Percentiles rank a stretch among this genome's conserved stretches.
Conservation (phyloP, 1,140 invertebrate genomes). For the Polypedilum vanderplanki region DNA sequence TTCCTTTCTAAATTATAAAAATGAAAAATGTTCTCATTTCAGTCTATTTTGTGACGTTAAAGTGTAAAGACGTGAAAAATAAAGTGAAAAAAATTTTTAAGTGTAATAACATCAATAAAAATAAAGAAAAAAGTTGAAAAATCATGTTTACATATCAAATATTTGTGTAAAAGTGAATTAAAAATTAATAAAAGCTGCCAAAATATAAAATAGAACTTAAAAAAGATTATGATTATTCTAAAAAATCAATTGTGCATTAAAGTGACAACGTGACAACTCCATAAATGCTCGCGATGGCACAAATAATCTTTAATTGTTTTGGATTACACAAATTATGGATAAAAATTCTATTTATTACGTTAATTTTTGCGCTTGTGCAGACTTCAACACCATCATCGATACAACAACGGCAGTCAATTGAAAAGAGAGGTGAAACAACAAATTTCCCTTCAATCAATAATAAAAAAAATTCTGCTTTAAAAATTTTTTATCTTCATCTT, state of each 20-base stretch:
- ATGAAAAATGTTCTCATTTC: background rate
- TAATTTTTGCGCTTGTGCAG: slow-evolving; percentile 26
- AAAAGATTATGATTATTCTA: background rate
- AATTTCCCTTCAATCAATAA: background rate
- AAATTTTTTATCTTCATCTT: background rate
- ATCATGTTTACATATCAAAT: background rate
- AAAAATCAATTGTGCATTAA: background rate
- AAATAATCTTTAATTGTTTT: background rate
- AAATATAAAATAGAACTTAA: background rate
- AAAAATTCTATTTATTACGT: slow-evolving; percentile 24
- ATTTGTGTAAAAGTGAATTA: background rate
- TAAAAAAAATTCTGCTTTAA: background rate
- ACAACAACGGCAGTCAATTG: background rate
- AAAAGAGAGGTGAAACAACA: slow-evolving; percentile 1
- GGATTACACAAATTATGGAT: slow-evolving; percentile 5
- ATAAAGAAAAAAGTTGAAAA: background rate
- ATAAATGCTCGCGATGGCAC: slow-evolving; percentile 11
- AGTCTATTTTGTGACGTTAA: background rate
- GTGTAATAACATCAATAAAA: background rate
- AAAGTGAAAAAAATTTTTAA: background rate
- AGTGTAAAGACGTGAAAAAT: background rate
- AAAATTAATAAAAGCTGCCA: background rate
- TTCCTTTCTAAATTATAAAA: too few species aligned
- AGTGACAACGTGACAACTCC: slow-evolving; percentile 21
- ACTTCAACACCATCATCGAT: slow-evolving; percentile 18